Evolutionary conservation across 2,113 vertebrate genomes (phyloP).

Genomic region (Pangasianodon hypophthalmus): DNA sequence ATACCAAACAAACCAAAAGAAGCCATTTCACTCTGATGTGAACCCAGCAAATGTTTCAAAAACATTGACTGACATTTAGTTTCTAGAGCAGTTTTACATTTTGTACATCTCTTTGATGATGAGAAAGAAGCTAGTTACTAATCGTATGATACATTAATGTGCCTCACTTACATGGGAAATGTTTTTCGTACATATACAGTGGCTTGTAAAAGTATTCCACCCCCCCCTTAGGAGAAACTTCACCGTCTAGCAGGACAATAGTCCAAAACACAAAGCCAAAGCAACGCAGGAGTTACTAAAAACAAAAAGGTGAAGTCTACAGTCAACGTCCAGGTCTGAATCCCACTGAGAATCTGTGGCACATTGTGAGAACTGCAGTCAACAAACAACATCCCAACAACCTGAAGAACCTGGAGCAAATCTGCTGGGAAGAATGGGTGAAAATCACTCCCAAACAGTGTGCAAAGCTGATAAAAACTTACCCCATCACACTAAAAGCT

Average conservation of each 20-base stretch:
- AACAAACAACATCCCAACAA: not conserved
- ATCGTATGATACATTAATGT: not conserved
- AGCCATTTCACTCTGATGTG: not conserved
- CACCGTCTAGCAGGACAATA: not conserved
- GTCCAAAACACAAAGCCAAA: not conserved
- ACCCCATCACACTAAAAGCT: not conserved
- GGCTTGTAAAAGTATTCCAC: not conserved
- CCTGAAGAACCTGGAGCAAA: not conserved
- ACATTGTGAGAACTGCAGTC: not conserved
- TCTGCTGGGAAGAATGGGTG: not conserved
- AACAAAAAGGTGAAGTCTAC: not conserved
- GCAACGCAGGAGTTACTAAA: not conserved
- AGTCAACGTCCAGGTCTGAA: not conserved
- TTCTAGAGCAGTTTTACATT: not conserved
- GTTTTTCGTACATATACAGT: not conserved
- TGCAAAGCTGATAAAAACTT: not conserved
- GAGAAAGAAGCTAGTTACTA: not conserved
- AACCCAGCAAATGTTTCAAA: not conserved
- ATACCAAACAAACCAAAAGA: not conserved
- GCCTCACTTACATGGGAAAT: not conserved
- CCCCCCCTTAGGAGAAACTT: no score
- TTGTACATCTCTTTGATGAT: not conserved
- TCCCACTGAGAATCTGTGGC: not conserved
- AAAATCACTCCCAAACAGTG: not conserved
- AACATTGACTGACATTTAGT: not conserved